phyloP scores from a whole-genome alignment of 2,113 vertebrate genomes.

The Chaetops frenatus region DNA sequence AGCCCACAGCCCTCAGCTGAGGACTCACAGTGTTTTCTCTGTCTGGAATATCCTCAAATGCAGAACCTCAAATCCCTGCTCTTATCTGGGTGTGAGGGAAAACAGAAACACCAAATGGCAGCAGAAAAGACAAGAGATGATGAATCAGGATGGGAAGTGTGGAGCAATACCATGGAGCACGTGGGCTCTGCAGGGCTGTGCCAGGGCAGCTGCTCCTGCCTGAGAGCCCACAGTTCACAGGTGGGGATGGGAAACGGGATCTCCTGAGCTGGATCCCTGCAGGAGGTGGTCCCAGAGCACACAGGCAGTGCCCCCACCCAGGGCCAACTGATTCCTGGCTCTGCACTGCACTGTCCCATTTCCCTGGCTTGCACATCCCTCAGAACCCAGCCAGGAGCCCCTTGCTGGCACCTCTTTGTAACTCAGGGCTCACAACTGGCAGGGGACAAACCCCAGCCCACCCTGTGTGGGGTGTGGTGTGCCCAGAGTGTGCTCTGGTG shows the following conservation, averaged over 20 bases:
- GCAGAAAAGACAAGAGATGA: background rate
- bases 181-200: background rate
- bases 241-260: background rate
- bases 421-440: background rate
- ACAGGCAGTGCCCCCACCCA: background rate
- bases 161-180: background rate
- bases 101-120: background rate
- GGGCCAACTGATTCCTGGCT: background rate
- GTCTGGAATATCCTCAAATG: background rate
- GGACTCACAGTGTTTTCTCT: accelerated
- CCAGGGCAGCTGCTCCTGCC: background rate
- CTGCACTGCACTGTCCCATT: accelerated
- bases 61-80: background rate
- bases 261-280: background rate
- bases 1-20: background rate
- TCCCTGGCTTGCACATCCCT: background rate
- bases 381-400: accelerated
- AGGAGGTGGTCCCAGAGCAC: background rate
- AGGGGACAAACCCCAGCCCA: background rate
- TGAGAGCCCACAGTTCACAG: accelerated
- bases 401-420: no score
- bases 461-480: accelerated
- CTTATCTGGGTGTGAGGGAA: background rate
- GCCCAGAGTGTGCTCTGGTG: background rate
- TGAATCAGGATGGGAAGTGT: background rate